Evolutionary conservation across 2,888 invertebrate genomes (phyloP), one percentile per base, ranked within the genome.

Genomic region (Nymphalis c-album): DNA sequence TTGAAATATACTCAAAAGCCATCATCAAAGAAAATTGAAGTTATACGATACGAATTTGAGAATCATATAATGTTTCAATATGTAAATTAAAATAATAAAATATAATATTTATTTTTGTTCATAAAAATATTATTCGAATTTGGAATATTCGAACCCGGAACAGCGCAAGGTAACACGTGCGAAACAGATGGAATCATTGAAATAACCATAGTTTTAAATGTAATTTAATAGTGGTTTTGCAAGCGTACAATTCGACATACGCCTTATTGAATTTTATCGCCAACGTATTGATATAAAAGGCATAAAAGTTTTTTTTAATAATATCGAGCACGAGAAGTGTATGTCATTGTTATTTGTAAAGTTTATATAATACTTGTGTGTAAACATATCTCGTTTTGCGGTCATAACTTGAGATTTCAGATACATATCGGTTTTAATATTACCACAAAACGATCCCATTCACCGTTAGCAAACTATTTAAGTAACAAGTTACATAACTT

Each of bases 391-490:
- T 69, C 55, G 74, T 70, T 60, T 68, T 74, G 73, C 58, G 73
- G 73, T 71, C 55, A 66, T 63, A 64, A 71, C 64, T 57, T 67
- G 67, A 71, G 68, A 70, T 63, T 63, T 57, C 35, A 18, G 35
- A 53, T n/a, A 65, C 60, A 51, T 68, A 66, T 65, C 64, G 59
- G 50, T 63, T 70, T 68, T 67, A 64, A 69, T 62, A 64, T 50
- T 55, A 74, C 73, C 74, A 60, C 74, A 74, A 71, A 68, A 70
- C 64, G 64, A 71, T 71, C 70, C 46, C 53, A 55, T 73, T 72
- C 46, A 63, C 26, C 57, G 57, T 57, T 57, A 57, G 65, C 57
- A 66, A 71, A 67, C 71, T 70, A 53, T 53, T 53, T 53, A 26
- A 22, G 17, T 18, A 55, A 55, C 53, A n/a, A 26, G 17, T 55